Evolutionary conservation across 2,113 vertebrate species (phyloP).

Genomic region (Okapia johnstoni): DNA sequence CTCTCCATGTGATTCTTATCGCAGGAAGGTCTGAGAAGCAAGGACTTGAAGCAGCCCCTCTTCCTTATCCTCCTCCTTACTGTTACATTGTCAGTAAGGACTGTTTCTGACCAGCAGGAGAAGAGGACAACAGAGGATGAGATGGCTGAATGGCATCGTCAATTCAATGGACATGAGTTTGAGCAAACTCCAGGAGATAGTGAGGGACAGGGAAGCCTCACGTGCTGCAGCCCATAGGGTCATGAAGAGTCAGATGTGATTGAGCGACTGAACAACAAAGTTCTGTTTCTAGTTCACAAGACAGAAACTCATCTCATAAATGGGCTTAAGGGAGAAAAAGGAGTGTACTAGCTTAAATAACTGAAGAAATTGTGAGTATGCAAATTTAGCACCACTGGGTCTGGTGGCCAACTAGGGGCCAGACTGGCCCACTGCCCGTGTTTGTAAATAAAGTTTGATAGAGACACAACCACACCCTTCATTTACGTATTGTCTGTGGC

Average conservation of each 20-base stretch:
- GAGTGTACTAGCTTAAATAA: neutral
- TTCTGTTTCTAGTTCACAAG: neutral
- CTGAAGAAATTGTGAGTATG: neutral
- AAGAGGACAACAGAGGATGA: neutral
- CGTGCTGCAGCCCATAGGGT: neutral
- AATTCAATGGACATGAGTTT: neutral
- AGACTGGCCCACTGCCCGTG: accelerated
- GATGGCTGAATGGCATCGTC: neutral
- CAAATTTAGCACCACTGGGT: neutral
- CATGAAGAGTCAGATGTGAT: neutral
- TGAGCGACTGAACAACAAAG: neutral
- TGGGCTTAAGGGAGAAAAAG: neutral
- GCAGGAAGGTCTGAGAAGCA: neutral
- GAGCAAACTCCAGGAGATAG: neutral
- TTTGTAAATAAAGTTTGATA: neutral
- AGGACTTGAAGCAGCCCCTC: neutral
- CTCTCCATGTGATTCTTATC: neutral
- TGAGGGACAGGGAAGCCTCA: neutral
- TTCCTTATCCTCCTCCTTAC: too few relatives aligned
- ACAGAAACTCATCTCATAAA: neutral
- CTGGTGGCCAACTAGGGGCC: neutral
- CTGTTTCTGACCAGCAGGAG: neutral
- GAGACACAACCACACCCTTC: neutral
- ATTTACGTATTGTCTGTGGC: neutral
- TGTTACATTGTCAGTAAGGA: neutral